These are phyloP conservation scores for Epirrhoe tristata DNA, from an alignment of 2,888 invertebrate species.

Conservation along the genomic window DNA sequence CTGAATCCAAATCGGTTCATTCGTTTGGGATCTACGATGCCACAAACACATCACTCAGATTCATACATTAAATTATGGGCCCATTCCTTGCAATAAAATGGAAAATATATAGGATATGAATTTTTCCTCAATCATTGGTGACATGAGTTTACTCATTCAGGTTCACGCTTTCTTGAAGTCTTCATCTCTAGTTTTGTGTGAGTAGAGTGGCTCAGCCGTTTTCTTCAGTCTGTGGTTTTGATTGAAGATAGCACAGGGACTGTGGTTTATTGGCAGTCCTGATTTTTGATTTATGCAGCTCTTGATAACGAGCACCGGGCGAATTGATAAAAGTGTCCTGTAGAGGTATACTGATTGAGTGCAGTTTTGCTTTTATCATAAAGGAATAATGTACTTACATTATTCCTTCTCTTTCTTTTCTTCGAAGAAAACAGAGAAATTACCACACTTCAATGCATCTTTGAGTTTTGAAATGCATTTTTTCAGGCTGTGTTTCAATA, in stretches of 20 bases:
- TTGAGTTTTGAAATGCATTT: background rate
- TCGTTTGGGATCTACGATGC: too few species aligned
- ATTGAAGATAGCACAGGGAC: conserved; percentile 31
- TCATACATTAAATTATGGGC: too few species aligned
- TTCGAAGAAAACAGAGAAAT: background rate
- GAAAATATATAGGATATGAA: too few species aligned
- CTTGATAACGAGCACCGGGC: conserved; percentile 27
- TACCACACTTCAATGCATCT: background rate
- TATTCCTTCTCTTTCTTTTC: background rate
- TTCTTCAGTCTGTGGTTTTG: conserved; percentile 11
- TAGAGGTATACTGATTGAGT: conserved; percentile 2
- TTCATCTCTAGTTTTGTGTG: background rate
- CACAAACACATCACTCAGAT: too few species aligned
- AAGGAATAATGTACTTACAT: too few species aligned
- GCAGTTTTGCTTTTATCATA: conserved; percentile 30
- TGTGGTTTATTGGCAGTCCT: conserved; percentile 39
- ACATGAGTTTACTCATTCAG: too few species aligned
- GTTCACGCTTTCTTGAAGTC: background rate
- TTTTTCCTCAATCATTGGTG: too few species aligned
- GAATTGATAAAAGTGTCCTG: conserved; percentile 24
- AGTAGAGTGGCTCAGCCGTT: conserved; percentile 4
- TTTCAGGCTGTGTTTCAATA: too few species aligned
- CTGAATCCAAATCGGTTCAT: too few species aligned
- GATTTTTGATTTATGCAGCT: conserved; percentile 34
- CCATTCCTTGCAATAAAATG: too few species aligned